Evolutionary conservation across 2,113 vertebrate genomes (phyloP), one percentile per base, ranked within the genome.

Genomic region (Danionella cerebrum): DNA sequence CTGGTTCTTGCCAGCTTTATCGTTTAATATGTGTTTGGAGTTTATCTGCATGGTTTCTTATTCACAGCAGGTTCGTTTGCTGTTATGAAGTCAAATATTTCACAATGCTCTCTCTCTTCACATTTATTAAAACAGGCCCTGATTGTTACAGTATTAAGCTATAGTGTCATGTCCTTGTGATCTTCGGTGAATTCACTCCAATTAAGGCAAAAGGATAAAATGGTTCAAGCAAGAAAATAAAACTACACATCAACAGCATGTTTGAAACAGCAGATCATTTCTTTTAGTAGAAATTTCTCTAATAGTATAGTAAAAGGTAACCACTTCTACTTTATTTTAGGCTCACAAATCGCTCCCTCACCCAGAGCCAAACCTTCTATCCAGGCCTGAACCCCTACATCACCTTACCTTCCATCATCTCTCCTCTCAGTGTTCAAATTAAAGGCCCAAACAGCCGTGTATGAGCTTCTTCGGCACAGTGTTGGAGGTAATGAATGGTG

Each of bases 401-500:
- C 25, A 62, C 13, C 59, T 44, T 11, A n/a, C 25, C 22, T 63
- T 63, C 29, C 59, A 62, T n/a, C 41, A 48, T 48, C 50, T 33
- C 36, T 58, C 50, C n/a, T 33, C 41, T 11, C 25, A n/a, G 16
- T 35, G 27, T 63, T 29, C 44, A 63, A 63, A 35, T 29, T 14
- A 35, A 63, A 36, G 2, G 27, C 44, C 29, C n/a, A 35, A 63
- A 63, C 16, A 31, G 29, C 31, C 10, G 1, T 44, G 18, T 48
- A 48, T 33, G 19, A 63, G 44, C 33, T 48, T 13, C 44, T 21
- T 36, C 2, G 11, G 41, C 59, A 48, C 59, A 36, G 44, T 36
- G 16, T 22, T 35, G 59, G 13, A 63, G 59, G 59, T 63, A 63
- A 63, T 48, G 44, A 48, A 63, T 48, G n/a, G 25, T 2, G 8